Conservation (phyloP, 2,888 invertebrate genomes). For the Lomographa bimaculata region DNA sequence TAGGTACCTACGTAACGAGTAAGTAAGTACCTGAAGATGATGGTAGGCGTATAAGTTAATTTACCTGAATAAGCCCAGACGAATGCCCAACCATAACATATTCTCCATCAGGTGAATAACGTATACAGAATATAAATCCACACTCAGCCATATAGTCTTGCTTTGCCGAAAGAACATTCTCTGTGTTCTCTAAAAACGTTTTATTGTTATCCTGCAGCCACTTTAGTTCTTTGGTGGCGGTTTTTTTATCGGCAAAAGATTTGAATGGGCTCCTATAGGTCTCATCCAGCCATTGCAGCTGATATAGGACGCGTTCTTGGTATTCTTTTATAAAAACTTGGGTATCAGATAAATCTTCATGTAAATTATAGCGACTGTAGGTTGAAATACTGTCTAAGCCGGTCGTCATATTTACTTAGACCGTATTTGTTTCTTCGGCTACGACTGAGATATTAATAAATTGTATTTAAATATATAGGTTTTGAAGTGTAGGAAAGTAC, state of each 20-base stretch:
- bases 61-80: constrained; percentile 81
- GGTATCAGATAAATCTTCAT: constrained; percentile 54
- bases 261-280: constrained; percentile 39
- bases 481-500: no score
- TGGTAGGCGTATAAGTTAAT: no score
- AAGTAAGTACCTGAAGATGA: no score
- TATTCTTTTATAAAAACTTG: constrained; percentile 55
- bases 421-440: no score
- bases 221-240: constrained; percentile 35
- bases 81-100: constrained; percentile 73
- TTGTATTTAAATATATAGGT: no score
- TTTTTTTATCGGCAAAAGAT: constrained; percentile 55
- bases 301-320: constrained; percentile 49
- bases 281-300: constrained; percentile 45
- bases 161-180: constrained; percentile 46
- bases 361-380: constrained; percentile 55
- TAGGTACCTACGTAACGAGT: no score
- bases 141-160: constrained; percentile 52
- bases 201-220: constrained; percentile 62
- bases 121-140: constrained; percentile 60
- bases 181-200: constrained; percentile 57
- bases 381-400: constrained; percentile 42
- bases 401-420: constrained; percentile 41
- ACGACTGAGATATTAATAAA: no score
- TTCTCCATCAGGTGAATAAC: constrained; percentile 69